phyloP scores from a whole-genome alignment of 2,797 vertebrate species.

The Acomys russatus region DNA sequence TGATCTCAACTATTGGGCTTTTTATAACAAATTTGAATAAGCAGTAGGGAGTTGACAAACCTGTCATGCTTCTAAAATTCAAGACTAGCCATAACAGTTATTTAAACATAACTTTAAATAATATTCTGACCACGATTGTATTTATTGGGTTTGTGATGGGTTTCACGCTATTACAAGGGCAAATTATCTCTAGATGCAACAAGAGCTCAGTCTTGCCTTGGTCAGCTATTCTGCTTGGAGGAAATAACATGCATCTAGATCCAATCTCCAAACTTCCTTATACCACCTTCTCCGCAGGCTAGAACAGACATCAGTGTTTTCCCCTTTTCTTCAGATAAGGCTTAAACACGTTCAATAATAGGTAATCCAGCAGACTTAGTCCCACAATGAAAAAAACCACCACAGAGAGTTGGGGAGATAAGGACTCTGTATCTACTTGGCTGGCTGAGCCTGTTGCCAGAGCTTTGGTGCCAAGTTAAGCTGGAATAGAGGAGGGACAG shows the following conservation, averaged over 20 bases:
- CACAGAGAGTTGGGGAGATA: not conserved
- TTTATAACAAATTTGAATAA: not conserved
- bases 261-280: not conserved
- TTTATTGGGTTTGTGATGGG: not conserved
- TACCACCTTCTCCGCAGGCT: no score
- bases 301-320: not conserved
- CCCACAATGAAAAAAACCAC: not conserved
- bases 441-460: not conserved
- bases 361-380: not conserved
- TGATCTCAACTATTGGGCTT: not conserved
- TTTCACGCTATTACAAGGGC: not conserved
- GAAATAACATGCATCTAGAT: not conserved
- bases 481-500: no score
- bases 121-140: not conserved
- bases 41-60: not conserved
- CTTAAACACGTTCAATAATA: not conserved
- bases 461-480: not conserved
- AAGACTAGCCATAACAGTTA: not conserved
- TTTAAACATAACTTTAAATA: not conserved
- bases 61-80: not conserved
- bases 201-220: not conserved
- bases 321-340: not conserved
- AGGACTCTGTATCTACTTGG: not conserved
- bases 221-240: not conserved
- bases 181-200: not conserved